A percentile compares a stretch with the other conserved stretches of the same genome.
Evolutionary conservation across 2,797 vertebrate genomes (phyloP).

Genomic region (Chloroceryle amazona): DNA sequence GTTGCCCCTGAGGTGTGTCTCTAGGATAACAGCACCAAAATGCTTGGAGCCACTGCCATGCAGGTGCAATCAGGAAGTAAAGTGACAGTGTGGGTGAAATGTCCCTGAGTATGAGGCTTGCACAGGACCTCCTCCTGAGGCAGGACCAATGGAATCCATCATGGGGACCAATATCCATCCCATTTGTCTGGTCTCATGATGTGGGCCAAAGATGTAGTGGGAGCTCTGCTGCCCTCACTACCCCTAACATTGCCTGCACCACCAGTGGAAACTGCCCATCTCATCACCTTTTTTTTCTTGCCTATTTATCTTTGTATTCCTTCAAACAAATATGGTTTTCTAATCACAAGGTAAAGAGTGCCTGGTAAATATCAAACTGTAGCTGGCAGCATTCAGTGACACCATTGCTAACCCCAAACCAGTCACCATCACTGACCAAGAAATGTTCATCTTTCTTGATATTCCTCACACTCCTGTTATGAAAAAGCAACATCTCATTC

Average conservation of each 20-base stretch:
- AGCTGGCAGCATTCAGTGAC: not conserved
- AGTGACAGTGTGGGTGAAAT: not conserved
- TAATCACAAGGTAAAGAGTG: not conserved
- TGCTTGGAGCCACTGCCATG: not conserved
- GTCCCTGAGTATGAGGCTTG: fast-evolving
- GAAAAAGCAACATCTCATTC: not conserved
- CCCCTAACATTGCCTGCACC: not conserved
- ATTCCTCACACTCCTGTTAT: fast-evolving
- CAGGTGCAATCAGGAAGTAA: not conserved
- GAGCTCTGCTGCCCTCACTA: not conserved
- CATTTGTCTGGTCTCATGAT: not conserved
- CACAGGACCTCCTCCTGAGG: not conserved
- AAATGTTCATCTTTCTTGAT: not conserved
- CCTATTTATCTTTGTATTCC: not conserved
- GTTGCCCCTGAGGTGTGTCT: not conserved
- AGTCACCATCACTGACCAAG: not conserved
- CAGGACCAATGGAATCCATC: not conserved
- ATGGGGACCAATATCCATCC: fast-evolving
- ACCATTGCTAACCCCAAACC: not conserved
- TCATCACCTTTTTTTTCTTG: not conserved
- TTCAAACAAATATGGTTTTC: not conserved
- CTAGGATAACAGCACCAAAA: not conserved
- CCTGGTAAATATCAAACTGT: not conserved
- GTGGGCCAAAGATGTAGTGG: not conserved
- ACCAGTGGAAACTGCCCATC: not conserved